Percentiles rank a stretch among this genome's conserved stretches.
These are phyloP conservation scores for Habroteleia sp. DNA, from an alignment of 2,888 invertebrate species.

Conservation along the genomic window DNA sequence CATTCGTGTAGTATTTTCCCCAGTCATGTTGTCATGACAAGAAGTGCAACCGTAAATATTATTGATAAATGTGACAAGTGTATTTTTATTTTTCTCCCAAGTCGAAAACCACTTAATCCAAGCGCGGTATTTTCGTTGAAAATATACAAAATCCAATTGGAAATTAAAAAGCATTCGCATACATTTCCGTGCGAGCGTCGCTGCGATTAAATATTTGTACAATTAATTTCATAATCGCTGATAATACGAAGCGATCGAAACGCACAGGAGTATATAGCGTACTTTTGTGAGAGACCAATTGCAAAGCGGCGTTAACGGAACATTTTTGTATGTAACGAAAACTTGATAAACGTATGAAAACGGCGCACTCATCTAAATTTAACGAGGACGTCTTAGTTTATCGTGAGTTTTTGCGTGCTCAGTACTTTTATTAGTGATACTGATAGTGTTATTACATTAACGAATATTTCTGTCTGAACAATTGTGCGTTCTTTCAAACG, in stretches of 20 bases:
- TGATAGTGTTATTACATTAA: constrained; percentile 54
- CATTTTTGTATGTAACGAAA: constrained; percentile 38
- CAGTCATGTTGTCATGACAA: too few relatives aligned
- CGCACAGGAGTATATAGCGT: not conserved
- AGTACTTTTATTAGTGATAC: constrained; percentile 53
- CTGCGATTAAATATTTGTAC: not conserved
- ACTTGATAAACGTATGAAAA: constrained; percentile 52
- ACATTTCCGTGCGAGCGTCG: too few relatives aligned
- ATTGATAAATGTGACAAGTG: too few relatives aligned
- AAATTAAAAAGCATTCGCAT: too few relatives aligned
- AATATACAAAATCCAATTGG: too few relatives aligned
- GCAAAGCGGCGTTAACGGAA: constrained; percentile 6
- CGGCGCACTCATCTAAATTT: constrained; percentile 57
- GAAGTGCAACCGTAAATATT: too few relatives aligned
- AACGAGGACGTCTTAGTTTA: constrained; percentile 52
- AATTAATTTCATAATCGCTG: constrained; percentile 31
- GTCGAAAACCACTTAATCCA: too few relatives aligned
- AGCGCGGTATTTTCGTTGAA: too few relatives aligned
- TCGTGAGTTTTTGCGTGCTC: constrained; percentile 54
- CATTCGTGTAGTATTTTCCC: too few relatives aligned
- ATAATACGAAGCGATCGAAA: constrained; percentile 1
- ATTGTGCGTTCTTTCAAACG: constrained; percentile 8
- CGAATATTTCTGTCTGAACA: constrained; percentile 28
- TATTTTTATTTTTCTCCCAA: too few relatives aligned
- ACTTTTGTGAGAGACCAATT: constrained; percentile 10